Base-by-base conservation (phyloP, 2,113 vertebrate genomes). In the Microcebus tavaratra region DNA sequence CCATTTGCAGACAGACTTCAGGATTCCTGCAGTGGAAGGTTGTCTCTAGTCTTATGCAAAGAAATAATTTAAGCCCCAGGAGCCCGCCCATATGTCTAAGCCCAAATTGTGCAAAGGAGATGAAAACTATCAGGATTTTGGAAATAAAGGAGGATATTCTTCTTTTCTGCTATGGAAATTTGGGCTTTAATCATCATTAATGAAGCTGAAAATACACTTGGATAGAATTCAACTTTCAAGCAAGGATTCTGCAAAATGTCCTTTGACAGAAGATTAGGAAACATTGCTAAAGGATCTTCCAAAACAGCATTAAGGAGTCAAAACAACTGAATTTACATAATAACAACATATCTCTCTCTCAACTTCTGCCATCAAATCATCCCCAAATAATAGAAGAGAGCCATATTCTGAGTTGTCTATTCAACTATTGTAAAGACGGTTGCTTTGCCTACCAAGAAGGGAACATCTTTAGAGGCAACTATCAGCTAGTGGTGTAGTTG, bases 251-350 rank as follows among this genome's bases (percentile, higher is more conserved):
- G 18, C 27, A 87, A 90, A 97, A 89, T 21, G 7, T 76, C 70
- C 91, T 96, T 91, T 48, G 72, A 94, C 53, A 86, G 94, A 94
- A 81, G 27, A 93, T 94, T 93, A 76, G 67, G 68, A 90, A 91
- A 91, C 61, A 42, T 61, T 75, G 73, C 83, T 82, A 86, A 88
- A 90, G 61, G 70, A 91, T 39, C 75, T 93, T 93, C 57, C 83
- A 88, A 76, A 91, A 84, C 50, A 90, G 75, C 53, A 84, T 45
- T 85, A 86, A 96, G 23, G 39, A 88, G 90, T 59, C 61, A 76
- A 97, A 93, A 97, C 79, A 98, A 97, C 29, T 34, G 25, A 93
- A 95, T 94, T 91, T 95, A 91, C 80, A 90, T 84, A 95, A 87
- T 67, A 96, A 61, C 53, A 48, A 80, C 80, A 91, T 36, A 25